Evolutionary conservation across 2,797 vertebrate genomes (phyloP), one percentile per base, ranked within the genome.

Genomic region (Protonibea diacanthus): DNA sequence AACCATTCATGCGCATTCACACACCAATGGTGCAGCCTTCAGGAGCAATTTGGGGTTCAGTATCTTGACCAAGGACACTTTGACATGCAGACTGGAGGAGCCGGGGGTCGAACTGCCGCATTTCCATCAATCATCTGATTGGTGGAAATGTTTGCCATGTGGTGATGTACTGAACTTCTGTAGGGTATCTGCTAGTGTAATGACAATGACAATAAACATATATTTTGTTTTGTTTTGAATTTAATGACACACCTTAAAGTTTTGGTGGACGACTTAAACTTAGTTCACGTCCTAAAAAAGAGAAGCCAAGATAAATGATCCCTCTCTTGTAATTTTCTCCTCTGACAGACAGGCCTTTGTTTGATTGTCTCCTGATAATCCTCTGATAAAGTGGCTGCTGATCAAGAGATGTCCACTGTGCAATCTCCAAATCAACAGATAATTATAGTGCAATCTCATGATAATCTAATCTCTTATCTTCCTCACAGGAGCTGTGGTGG

Each of bases 391-490:
- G 66, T 75, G 87, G 82, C 85, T 89, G 79, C 70, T 80, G 86
- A 92, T 92, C 76, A 86, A 86, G 76, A 91, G 87, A 92, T 89
- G 88, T 85, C 91, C 81, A 90, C 77, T 78, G 76, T 76, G 75
- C 86, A 85, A 92, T 93, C 89, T 91, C 86, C 55, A 92, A 88
- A 86, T 93, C 89, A 90, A 81, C 84, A 87, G 55, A 73, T 93
- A 93, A 95, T 93, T 93, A 93, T 80, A 63, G 57, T 48, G 73
- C 81, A 88, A 93, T 94, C 84, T 78, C 42, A 55, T 82, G 91
- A 92, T 91, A 90, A 92, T 91, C 91, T 88, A 92, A 94, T 92
- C 91, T 87, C 61, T 87, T 73, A 80, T 82, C 74, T 77, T 40
- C 65, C 62, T 84, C 76, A 74, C 78, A 81, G 74, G 81, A 82